Evolutionary conservation across 2,888 invertebrate genomes (phyloP).

Genomic region (Hyles lineata): DNA sequence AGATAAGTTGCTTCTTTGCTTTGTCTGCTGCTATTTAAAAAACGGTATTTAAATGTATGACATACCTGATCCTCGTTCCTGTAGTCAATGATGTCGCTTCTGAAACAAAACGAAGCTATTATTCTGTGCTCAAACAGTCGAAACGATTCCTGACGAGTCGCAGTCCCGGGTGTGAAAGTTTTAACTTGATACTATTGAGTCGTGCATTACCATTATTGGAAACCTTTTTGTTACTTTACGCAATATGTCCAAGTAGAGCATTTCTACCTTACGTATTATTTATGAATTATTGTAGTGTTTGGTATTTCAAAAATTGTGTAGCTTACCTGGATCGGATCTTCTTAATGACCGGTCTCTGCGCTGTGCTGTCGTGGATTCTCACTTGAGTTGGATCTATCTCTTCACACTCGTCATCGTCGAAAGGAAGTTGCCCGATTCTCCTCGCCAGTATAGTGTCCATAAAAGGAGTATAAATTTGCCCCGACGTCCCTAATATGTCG

Average conservation of each 20-base stretch:
- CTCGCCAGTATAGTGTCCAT: slow-evolving; percentile 84
- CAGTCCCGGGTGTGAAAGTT: slow-evolving; percentile 44
- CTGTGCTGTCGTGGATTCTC: slow-evolving; percentile 91
- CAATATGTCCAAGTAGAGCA: slow-evolving; percentile 33
- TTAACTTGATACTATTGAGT: slow-evolving; percentile 40
- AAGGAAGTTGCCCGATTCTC: slow-evolving; percentile 69
- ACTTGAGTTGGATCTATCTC: slow-evolving; percentile 92
- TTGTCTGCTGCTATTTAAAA: no score
- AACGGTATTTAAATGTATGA: slow-evolving; percentile 11
- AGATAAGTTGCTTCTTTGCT: no score
- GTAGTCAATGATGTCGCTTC: slow-evolving; percentile 77
- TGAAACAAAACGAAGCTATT: slow-evolving; percentile 54
- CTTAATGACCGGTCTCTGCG: slow-evolving; percentile 88
- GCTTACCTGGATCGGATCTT: slow-evolving; percentile 84
- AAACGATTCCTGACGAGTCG: not conserved
- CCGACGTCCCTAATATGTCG: slow-evolving; percentile 90
- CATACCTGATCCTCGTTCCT: slow-evolving; percentile 74
- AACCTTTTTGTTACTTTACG: slow-evolving; percentile 44
- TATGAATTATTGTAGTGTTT: not conserved
- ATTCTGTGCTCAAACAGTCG: not conserved
- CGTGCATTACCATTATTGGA: slow-evolving; percentile 48
- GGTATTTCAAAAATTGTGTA: not conserved
- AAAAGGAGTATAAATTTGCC: slow-evolving; percentile 87
- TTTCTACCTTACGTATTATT: not conserved
- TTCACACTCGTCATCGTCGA: slow-evolving; percentile 85